Percentiles rank a stretch among this genome's conserved stretches.
Evolutionary conservation across 1,140 invertebrate species (phyloP).

Genomic region (Aphaenogaster rudis): DNA sequence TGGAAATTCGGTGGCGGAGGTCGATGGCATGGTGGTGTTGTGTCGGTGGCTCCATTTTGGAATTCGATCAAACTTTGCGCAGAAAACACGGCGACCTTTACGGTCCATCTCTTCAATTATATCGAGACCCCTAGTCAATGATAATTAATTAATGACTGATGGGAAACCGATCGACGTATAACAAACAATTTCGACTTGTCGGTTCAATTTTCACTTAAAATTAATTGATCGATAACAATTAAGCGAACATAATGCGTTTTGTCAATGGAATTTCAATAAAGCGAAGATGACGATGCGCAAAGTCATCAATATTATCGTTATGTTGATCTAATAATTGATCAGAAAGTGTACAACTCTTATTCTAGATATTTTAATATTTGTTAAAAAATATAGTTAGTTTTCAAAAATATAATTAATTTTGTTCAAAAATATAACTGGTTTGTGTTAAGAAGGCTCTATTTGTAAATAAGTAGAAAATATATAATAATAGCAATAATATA

Average conservation of each 20-base stretch:
- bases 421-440: too few relatives aligned
- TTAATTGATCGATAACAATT: constrained; percentile 40
- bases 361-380: neutral
- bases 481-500: neutral
- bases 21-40: neutral
- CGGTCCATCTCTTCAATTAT: constrained; percentile 9
- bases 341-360: neutral
- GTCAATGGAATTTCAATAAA: constrained; percentile 18
- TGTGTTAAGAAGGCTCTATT: too few relatives aligned
- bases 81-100: constrained; percentile 32
- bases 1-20: neutral
- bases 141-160: constrained; percentile 24
- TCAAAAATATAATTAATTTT: too few relatives aligned
- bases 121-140: constrained; percentile 28
- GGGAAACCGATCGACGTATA: neutral
- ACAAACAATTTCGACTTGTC: constrained; percentile 28
- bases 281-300: neutral
- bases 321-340: neutral
- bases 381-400: too few relatives aligned
- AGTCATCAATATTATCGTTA: neutral
- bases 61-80: constrained; percentile 39
- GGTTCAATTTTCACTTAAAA: neutral
- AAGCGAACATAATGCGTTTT: neutral
- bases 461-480: neutral
- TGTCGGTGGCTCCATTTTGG: constrained; percentile 11